These are phyloP conservation scores for Macrobrachium rosenbergii DNA, from an alignment of 1,140 invertebrate species.

Conservation along the genomic window DNA sequence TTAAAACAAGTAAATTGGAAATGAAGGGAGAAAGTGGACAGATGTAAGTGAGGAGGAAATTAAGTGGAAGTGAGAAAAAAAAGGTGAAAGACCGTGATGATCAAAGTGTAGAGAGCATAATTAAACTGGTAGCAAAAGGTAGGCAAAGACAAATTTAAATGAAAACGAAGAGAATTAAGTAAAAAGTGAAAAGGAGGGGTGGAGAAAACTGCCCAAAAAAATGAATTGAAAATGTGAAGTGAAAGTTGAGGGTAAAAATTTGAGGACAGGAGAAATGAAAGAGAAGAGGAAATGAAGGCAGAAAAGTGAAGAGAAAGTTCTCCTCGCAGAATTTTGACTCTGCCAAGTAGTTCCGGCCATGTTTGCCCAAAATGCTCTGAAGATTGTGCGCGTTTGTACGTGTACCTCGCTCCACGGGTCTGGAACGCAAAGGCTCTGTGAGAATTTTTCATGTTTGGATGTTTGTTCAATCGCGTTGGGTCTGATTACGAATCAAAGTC, in stretches of 20 bases:
- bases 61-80: background rate
- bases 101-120: background rate
- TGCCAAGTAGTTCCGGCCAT: background rate
- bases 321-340: background rate
- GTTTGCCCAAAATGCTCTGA: too few relatives aligned
- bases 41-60: background rate
- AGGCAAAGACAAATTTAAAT: background rate
- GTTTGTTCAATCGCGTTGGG: background rate
- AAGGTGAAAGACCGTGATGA: background rate
- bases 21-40: background rate
- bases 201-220: background rate
- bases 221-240: background rate
- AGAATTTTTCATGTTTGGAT: background rate
- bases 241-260: background rate
- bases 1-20: background rate
- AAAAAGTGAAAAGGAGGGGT: background rate
- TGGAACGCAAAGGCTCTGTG: background rate
- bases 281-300: background rate
- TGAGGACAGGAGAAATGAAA: background rate
- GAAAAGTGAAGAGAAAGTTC: background rate
- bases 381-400: background rate
- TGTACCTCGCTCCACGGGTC: background rate
- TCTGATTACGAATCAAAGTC: background rate
- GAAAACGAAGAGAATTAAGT: background rate
- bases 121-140: background rate